Conservation (phyloP, 1,140 invertebrate genomes). For the Cotesia typhae region DNA sequence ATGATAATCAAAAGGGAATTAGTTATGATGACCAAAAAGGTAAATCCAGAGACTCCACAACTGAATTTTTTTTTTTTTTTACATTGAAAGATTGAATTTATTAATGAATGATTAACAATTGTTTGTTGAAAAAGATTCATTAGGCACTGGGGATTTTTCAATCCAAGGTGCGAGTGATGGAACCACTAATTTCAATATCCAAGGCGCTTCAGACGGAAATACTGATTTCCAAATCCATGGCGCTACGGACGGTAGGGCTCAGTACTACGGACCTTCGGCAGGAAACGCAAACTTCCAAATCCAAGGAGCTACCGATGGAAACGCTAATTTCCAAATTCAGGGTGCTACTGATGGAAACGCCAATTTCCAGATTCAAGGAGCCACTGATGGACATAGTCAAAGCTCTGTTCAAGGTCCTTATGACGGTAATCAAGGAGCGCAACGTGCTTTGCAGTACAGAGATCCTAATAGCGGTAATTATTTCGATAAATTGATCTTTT, state of each 20-base stretch:
- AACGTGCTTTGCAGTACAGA: constrained; percentile 54
- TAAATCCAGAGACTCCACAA: constrained; percentile 37
- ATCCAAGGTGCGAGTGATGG: constrained; percentile 58
- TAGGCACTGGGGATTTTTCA: constrained; percentile 52
- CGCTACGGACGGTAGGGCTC: constrained; percentile 51
- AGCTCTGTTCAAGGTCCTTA: constrained; percentile 54
- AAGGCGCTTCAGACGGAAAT: constrained; percentile 58
- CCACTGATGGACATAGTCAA: constrained; percentile 43
- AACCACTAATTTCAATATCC: constrained; percentile 57
- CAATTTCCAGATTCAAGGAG: constrained; percentile 45
- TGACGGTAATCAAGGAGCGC: constrained; percentile 45
- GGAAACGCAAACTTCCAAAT: constrained; percentile 49
- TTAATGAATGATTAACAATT: too few relatives aligned
- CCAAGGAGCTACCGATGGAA: constrained; percentile 49
- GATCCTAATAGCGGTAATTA: constrained; percentile 55
- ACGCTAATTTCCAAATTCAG: constrained; percentile 37
- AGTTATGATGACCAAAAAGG: constrained; percentile 59
- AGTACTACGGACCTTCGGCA: constrained; percentile 51
- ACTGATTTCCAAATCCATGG: constrained; percentile 58
- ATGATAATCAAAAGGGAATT: constrained; percentile 57
- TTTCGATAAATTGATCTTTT: background rate
- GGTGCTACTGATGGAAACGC: constrained; percentile 42
- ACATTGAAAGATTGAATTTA: too few relatives aligned
- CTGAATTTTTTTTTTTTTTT: too few relatives aligned
- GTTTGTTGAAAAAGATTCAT: constrained; percentile 44